Base-by-base conservation (phyloP, 2,888 invertebrate genomes). In the Polyommatus iphigenia region DNA sequence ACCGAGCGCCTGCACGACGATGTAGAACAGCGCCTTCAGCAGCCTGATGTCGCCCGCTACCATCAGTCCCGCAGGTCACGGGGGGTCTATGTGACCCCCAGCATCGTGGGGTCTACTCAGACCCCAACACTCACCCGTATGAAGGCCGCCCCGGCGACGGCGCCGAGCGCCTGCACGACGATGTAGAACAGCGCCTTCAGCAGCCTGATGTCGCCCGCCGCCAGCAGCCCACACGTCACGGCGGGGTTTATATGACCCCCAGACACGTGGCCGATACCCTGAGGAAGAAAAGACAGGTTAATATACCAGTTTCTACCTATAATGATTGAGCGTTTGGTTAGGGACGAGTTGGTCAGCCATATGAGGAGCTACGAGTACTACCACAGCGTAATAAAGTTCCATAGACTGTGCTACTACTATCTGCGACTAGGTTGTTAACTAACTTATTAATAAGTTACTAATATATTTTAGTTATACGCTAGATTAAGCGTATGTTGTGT, bases 191-290 rank as follows among this genome's bases (percentile, higher is more conserved):
- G 76, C 0, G 96, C 97, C 87, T 98, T 96, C 75, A 98, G 90
- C 46, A 98, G 92, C 84, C 96, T 96, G 83, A 98, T 96, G 90
- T 98, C 97, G 76, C 98, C 97, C 4, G 97, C 96, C 8, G 96
- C 95, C 81, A 98, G 92, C 87, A 98, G 95, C 0, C 98, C 98
- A 78, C 95, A 89, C 0, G 98, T 98, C 59, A 99, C 97, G 0
- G 99, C 98, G 0, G 99, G 99, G 94, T 99, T 99, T 84, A 98
- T 96, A 91, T 98, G 98, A 1, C 97, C 98, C 7, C 98, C 98
- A 71, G 98, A 98, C 62, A 98, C 96, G 86, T 98, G 98, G 0
- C 97, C 97, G 82, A 98, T 95, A 76, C 95, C 94, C 97, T 98
- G 92, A 1, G 90, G 94, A 85, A 85, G 88, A 87, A 80, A 71